Conservation (phyloP, 1,140 invertebrate genomes). For the Scaptodrosophila lebanonensis region DNA sequence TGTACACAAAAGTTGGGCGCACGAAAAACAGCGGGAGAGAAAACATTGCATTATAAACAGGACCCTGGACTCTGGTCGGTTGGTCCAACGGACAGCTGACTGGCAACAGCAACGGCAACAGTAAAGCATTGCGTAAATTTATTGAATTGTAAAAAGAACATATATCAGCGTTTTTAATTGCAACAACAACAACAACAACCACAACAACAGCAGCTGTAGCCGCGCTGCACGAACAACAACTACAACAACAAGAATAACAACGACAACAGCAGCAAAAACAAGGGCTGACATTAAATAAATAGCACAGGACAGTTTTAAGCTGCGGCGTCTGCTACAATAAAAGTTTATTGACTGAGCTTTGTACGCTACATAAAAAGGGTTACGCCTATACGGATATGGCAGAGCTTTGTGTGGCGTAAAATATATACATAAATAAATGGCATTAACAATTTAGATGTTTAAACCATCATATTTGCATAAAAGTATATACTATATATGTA, state of each 20-base stretch:
- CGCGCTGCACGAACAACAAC: too few relatives aligned
- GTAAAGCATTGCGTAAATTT: slow-evolving; percentile 68
- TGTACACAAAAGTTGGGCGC: slow-evolving; percentile 5
- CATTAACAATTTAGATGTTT: slow-evolving; percentile 24
- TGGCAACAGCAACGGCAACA: slow-evolving; percentile 38
- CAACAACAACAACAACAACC: slow-evolving; percentile 39
- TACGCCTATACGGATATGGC: slow-evolving; percentile 19
- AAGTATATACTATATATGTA: too few relatives aligned
- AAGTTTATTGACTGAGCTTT: slow-evolving; percentile 45
- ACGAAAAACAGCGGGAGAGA: neutral
- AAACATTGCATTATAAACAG: slow-evolving; percentile 48
- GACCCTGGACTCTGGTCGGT: slow-evolving; percentile 1
- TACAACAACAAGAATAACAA: slow-evolving; percentile 4
- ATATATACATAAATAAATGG: slow-evolving; percentile 7
- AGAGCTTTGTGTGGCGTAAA: neutral
- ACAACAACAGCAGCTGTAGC: neutral
- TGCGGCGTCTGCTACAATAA: slow-evolving; percentile 33
- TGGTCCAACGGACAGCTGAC: neutral
- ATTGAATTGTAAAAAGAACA: slow-evolving; percentile 74
- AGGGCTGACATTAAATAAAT: slow-evolving; percentile 45
- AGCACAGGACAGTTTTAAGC: slow-evolving; percentile 49
- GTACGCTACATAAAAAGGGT: slow-evolving; percentile 42
- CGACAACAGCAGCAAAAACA: slow-evolving; percentile 12
- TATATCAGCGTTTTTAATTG: slow-evolving; percentile 74
- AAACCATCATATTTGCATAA: too few relatives aligned